Evolutionary conservation across 2,797 vertebrate species (phyloP).

Genomic region (Allobates femoralis): DNA sequence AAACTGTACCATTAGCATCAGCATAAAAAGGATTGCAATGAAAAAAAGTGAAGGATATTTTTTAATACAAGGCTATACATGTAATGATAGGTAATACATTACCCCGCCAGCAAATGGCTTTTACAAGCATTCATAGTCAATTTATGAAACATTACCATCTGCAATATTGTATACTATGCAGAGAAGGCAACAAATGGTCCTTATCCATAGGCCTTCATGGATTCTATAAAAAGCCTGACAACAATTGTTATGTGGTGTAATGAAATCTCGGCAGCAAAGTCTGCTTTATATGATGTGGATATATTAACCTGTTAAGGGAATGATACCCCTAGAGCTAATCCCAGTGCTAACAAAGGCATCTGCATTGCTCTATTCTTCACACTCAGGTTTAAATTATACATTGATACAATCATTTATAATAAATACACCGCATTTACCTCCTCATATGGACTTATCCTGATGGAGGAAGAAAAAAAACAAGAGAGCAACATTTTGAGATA

Average conservation of each 20-base stretch:
- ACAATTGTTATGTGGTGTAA: slow-evolving; percentile 6
- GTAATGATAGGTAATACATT: background rate
- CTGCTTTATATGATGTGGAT: slow-evolving; percentile 34
- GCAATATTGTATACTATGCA: background rate
- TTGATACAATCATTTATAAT: background rate
- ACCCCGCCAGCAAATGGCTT: background rate
- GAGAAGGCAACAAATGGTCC: background rate
- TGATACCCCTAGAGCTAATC: slow-evolving; percentile 8
- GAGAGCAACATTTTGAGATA: background rate
- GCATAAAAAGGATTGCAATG: background rate
- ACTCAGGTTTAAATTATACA: background rate
- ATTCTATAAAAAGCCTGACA: slow-evolving; percentile 7
- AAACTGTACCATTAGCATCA: background rate
- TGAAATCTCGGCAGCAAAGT: slow-evolving; percentile 30
- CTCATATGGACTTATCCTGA: background rate
- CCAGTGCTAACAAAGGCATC: background rate
- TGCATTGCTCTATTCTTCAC: background rate
- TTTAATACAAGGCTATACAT: background rate
- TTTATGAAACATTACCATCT: background rate
- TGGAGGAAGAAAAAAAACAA: background rate
- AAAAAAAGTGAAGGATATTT: background rate
- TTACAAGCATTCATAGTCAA: background rate
- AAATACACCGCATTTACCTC: background rate
- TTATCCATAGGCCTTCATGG: background rate
- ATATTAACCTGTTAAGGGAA: slow-evolving; percentile 25